These are phyloP conservation scores for Cryptoblepharus egeriae DNA, from an alignment of 2,797 vertebrate species.

Conservation along the genomic window DNA sequence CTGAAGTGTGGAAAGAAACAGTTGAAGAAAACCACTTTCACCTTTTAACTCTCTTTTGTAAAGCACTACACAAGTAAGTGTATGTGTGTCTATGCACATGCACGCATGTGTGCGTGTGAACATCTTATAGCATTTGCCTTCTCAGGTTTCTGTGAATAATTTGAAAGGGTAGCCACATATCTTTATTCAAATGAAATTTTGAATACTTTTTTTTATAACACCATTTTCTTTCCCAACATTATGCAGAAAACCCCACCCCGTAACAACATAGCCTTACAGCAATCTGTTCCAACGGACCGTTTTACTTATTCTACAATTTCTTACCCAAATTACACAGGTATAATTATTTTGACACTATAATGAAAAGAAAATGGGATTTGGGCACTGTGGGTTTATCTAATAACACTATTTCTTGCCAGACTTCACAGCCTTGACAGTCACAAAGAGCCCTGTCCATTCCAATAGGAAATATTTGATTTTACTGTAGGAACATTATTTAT, in stretches of 20 bases:
- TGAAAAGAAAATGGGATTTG: constrained; percentile 91
- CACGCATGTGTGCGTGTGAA: not conserved
- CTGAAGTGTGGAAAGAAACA: constrained; percentile 58
- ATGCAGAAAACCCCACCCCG: constrained; percentile 73
- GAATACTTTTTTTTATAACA: constrained; percentile 53
- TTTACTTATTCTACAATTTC: constrained; percentile 85
- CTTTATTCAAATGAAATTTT: constrained; percentile 75
- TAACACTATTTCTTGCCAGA: constrained; percentile 87
- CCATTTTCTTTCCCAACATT: constrained; percentile 49
- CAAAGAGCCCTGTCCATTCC: constrained; percentile 86
- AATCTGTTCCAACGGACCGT: constrained; percentile 80
- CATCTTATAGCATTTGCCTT: constrained; percentile 57
- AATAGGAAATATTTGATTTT: constrained; percentile 90
- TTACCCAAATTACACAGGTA: constrained; percentile 87
- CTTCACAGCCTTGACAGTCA: constrained; percentile 86
- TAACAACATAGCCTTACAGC: constrained; percentile 76
- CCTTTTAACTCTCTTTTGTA: constrained; percentile 61
- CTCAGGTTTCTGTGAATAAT: constrained; percentile 65
- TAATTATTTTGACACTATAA: constrained; percentile 90
- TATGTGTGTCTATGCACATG: too few relatives aligned
- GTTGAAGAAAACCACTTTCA: constrained; percentile 39
- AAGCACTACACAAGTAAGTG: constrained; percentile 29
- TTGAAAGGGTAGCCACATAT: constrained; percentile 69
- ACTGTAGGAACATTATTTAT: constrained; percentile 87
- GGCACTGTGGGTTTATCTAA: constrained; percentile 88